These are phyloP conservation scores for Sebastes elongatus DNA, from an alignment of 2,797 vertebrate species.

Conservation along the genomic window DNA sequence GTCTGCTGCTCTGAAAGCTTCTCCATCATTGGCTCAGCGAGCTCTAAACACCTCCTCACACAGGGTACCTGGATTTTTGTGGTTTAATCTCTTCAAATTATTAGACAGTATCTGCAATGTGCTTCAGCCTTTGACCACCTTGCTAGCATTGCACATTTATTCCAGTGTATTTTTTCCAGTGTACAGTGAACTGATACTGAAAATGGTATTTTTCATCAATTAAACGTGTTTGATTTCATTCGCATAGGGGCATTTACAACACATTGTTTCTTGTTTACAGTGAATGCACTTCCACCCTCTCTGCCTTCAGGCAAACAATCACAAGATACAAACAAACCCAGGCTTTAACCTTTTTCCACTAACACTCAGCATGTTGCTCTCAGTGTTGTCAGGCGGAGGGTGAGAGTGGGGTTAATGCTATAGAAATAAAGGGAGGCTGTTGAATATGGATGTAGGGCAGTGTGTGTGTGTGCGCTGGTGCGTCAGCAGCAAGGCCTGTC, in stretches of 20 bases:
- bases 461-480: neutral
- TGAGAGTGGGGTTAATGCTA: conserved; percentile 32
- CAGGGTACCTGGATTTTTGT: neutral
- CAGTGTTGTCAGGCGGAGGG: neutral
- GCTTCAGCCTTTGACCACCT: neutral
- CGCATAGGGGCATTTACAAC: neutral
- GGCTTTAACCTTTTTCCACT: conserved; percentile 29
- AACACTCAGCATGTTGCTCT: neutral
- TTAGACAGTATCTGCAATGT: neutral
- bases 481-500: conserved; percentile 25
- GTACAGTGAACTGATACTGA: neutral
- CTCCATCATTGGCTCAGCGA: conserved; percentile 21
- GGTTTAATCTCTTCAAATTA: neutral
- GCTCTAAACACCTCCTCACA: neutral
- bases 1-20: conserved; percentile 39
- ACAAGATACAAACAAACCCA: neutral
- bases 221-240: neutral
- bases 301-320: neutral
- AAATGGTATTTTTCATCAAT: neutral
- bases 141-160: neutral
- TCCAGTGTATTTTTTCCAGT: neutral
- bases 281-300: neutral
- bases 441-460: conserved; percentile 49
- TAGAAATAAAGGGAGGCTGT: conserved; percentile 27
- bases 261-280: neutral